Percentiles rank a stretch among this genome's conserved stretches.
Evolutionary conservation across 2,113 vertebrate species (phyloP).

Genomic region (Oryzias celebensis): DNA sequence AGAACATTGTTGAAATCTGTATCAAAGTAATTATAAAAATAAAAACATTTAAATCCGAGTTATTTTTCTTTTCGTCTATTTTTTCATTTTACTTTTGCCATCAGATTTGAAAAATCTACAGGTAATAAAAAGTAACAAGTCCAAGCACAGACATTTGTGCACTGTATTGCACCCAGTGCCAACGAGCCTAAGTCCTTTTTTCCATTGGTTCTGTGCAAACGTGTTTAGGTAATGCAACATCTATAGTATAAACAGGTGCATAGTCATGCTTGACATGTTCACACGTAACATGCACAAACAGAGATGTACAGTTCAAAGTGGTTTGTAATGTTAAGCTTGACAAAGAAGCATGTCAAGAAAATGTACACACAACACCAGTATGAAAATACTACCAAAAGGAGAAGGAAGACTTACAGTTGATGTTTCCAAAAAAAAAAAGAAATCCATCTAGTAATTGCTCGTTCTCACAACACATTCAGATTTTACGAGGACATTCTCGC

Average conservation of each 20-base stretch:
- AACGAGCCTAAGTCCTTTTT: constrained; percentile 30
- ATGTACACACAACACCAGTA: constrained; percentile 63
- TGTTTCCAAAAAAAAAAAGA: constrained; percentile 57
- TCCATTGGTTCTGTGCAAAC: constrained; percentile 60
- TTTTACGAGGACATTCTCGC: constrained; percentile 51
- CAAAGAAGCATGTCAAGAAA: constrained; percentile 44
- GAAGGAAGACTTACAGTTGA: constrained; percentile 66
- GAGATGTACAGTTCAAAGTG: constrained; percentile 43
- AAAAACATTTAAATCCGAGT: constrained; percentile 70
- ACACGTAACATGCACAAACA: constrained; percentile 80
- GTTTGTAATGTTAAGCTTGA: constrained; percentile 48
- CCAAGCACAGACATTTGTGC: constrained; percentile 49
- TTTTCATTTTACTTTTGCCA: constrained; percentile 50
- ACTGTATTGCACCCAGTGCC: constrained; percentile 49
- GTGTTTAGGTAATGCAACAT: constrained; percentile 49
- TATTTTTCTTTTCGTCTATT: constrained; percentile 20
- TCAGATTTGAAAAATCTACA: constrained; percentile 50
- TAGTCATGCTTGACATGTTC: constrained; percentile 73
- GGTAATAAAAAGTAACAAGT: constrained; percentile 61
- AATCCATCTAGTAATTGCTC: constrained; percentile 41
- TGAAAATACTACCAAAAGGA: constrained; percentile 50
- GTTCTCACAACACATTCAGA: constrained; percentile 53
- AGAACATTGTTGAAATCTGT: constrained; percentile 67
- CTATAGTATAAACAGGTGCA: constrained; percentile 72
- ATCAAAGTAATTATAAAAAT: constrained; percentile 84